phyloP scores from a whole-genome alignment of 1,140 invertebrate genomes.

The Contarinia nasturtii region DNA sequence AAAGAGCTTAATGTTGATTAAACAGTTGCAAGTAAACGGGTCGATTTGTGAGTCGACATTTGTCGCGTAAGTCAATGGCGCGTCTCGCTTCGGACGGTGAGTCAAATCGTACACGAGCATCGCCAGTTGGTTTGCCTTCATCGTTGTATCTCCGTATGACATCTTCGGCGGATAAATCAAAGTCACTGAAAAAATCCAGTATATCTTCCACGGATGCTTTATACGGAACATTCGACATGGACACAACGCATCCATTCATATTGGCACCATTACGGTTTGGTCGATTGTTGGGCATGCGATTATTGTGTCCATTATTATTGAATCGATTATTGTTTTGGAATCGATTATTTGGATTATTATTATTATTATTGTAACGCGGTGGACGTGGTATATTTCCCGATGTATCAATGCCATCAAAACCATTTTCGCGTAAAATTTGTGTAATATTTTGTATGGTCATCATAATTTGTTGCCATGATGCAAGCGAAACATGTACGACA shows the following conservation, averaged over 20 bases:
- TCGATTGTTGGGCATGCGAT: neutral
- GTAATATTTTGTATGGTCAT: conserved; percentile 23
- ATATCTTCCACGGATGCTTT: conserved; percentile 73
- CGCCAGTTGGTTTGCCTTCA: conserved; percentile 66
- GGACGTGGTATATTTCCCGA: neutral
- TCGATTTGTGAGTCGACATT: conserved; percentile 18
- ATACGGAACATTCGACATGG: conserved; percentile 71
- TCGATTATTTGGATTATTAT: neutral
- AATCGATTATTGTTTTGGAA: neutral
- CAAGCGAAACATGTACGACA: conserved; percentile 40
- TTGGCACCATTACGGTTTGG: neutral
- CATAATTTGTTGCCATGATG: conserved; percentile 39
- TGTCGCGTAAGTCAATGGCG: conserved; percentile 32
- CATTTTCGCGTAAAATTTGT: conserved; percentile 8
- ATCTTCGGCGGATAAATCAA: conserved; percentile 49
- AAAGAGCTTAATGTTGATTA: neutral
- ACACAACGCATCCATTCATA: conserved; percentile 49
- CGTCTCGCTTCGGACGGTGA: conserved; percentile 52
- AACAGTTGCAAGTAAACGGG: conserved; percentile 18
- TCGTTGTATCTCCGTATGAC: conserved; percentile 70
- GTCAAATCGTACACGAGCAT: conserved; percentile 68
- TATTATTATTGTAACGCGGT: neutral
- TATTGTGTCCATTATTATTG: neutral
- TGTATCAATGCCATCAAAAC: neutral
- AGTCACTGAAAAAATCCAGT: conserved; percentile 64